These are phyloP conservation scores for Verasper variegatus DNA, from an alignment of 2,113 vertebrate genomes.

Conservation along the genomic window DNA sequence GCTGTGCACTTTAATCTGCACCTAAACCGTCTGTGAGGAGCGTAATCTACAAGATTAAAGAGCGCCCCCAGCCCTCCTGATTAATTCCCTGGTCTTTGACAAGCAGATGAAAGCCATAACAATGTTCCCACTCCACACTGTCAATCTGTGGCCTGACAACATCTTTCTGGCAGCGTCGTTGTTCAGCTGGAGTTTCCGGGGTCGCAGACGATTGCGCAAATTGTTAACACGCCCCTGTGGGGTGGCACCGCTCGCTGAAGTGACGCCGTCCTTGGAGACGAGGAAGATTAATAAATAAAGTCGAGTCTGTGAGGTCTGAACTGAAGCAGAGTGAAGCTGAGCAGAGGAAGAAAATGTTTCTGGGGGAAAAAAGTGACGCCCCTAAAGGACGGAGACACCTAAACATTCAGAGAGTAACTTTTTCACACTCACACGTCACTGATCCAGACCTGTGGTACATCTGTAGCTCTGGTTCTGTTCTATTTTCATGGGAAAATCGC, in stretches of 20 bases:
- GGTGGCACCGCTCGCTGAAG: too few relatives aligned
- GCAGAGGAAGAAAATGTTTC: too few relatives aligned
- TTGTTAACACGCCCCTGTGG: not conserved
- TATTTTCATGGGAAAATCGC: too few relatives aligned
- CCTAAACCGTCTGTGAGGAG: conserved; percentile 19
- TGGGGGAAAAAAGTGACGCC: too few relatives aligned
- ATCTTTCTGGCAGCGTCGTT: not conserved
- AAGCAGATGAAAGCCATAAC: conserved; percentile 46
- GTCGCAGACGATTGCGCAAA: not conserved
- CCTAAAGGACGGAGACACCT: too few relatives aligned
- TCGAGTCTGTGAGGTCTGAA: too few relatives aligned
- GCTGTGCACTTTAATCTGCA: conserved; percentile 52
- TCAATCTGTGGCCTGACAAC: conserved; percentile 8
- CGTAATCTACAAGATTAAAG: conserved; percentile 70
- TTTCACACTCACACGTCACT: too few relatives aligned
- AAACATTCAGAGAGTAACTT: too few relatives aligned
- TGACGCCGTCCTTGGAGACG: not conserved
- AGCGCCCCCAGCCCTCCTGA: conserved; percentile 33
- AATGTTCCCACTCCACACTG: not conserved
- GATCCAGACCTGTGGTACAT: too few relatives aligned
- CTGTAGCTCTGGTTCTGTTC: too few relatives aligned
- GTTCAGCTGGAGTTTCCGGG: not conserved
- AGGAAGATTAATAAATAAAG: not conserved
- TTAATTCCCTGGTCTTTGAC: conserved; percentile 50
- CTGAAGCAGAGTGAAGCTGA: too few relatives aligned